Percentiles rank a stretch among this genome's conserved stretches.
phyloP scores from a whole-genome alignment of 2,113 vertebrate genomes.

The Ranitomeya variabilis region DNA sequence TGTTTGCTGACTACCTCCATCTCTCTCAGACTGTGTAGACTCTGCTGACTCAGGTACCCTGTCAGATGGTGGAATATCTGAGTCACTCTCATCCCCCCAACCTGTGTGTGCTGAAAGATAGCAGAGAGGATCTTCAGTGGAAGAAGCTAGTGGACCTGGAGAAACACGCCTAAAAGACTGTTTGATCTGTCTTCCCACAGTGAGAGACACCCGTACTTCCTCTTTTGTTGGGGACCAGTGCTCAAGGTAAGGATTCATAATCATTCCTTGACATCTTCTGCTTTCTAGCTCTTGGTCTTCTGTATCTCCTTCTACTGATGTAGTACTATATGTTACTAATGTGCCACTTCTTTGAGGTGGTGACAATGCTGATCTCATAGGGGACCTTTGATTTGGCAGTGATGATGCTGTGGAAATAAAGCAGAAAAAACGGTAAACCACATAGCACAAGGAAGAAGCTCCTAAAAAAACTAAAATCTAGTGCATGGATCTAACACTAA shows the following conservation, averaged over 20 bases:
- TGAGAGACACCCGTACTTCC: conserved; percentile 52
- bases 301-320: conserved; percentile 55
- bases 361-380: conserved; percentile 50
- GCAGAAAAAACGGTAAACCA: neutral
- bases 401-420: conserved; percentile 55
- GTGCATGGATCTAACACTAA: neutral
- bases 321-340: conserved; percentile 55
- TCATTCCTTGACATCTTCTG: conserved; percentile 55
- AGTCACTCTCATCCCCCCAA: conserved; percentile 57
- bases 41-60: conserved; percentile 54
- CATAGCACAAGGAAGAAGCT: neutral
- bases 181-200: conserved; percentile 54
- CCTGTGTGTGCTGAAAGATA: conserved; percentile 56
- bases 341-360: conserved; percentile 56
- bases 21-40: conserved; percentile 53
- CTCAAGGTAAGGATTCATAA: conserved; percentile 53
- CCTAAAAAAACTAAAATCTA: neutral
- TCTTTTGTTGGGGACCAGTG: conserved; percentile 56
- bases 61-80: conserved; percentile 54
- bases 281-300: conserved; percentile 55
- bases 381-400: conserved; percentile 55
- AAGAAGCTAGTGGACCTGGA: conserved; percentile 53
- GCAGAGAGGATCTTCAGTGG: conserved; percentile 54
- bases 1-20: conserved; percentile 55
- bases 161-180: conserved; percentile 54